phyloP scores from a whole-genome alignment of 2,113 vertebrate genomes.

The Dromaius novaehollandiae region DNA sequence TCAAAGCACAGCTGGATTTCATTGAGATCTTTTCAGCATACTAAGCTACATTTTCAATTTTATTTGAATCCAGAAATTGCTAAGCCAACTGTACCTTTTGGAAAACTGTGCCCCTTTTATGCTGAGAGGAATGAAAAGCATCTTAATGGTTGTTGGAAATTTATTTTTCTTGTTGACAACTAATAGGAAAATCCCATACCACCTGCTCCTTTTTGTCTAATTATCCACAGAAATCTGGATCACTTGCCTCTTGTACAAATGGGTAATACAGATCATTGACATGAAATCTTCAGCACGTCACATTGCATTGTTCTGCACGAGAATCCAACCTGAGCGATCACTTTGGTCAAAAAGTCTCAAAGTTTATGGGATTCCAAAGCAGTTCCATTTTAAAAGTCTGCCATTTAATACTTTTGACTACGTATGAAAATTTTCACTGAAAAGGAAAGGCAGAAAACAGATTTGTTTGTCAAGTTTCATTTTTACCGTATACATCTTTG shows the following conservation, averaged over 20 bases:
- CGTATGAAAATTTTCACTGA: not conserved
- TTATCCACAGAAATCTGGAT: not conserved
- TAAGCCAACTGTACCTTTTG: not conserved
- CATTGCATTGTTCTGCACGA: not conserved
- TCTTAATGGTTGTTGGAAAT: not conserved
- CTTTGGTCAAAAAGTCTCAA: not conserved
- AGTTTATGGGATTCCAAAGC: not conserved
- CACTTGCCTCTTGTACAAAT: not conserved
- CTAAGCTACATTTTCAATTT: not conserved
- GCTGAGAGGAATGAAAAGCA: not conserved
- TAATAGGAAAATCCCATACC: not conserved
- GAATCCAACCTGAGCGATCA: not conserved
- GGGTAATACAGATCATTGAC: not conserved
- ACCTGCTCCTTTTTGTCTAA: not conserved
- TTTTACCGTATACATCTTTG: not conserved
- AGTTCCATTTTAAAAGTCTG: not conserved
- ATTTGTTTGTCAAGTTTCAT: not conserved
- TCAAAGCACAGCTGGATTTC: not conserved
- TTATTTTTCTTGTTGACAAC: not conserved
- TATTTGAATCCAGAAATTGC: not conserved
- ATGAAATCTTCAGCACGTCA: not conserved
- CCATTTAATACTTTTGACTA: not conserved
- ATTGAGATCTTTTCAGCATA: not conserved
- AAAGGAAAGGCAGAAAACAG: not conserved
- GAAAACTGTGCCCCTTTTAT: not conserved